Base-by-base conservation (phyloP, 2,888 invertebrate species). In the Mythimna vitellina region DNA sequence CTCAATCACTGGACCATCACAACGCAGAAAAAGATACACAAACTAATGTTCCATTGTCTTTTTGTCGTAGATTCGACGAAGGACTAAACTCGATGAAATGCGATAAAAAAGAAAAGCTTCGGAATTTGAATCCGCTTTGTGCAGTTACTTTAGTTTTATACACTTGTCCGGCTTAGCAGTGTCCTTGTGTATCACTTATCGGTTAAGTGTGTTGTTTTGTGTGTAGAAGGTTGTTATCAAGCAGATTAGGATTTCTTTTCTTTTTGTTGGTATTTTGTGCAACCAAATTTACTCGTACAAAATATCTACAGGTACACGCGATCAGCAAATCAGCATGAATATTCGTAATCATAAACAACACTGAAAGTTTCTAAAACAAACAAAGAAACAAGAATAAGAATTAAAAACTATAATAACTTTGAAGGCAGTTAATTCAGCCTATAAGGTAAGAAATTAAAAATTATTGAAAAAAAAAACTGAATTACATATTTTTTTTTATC, bases 121-220 rank as follows among this genome's bases (percentile, higher is more conserved):
- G 14, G 60, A 57, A 53, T 71, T 57, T 61, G 63, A 71, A 78
- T 81, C 71, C 63, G 66, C 65, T 78, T 78, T 66, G 63, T 51
- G 35, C 63, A 60, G 56, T n/a, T 64, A 56, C 42, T 58, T 56
- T 25, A 69, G 63, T 66, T 70, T 38, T 58, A 56, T 61, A 64
- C n/a, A n/a, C 42, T 7, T 25, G 6, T 22, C 49, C 46, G n/a
- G 42, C 25, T 76, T 46, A 64, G n/a, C 35, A n/a, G 12, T 46
- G 12, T 12, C 6, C 25, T 14, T 35, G 51, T 14, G 35, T 14
- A 35, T 49, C n/a, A 10, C 22, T 53, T 35, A 17, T 65, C 22
- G 17, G 3, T 35, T n/a, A 14, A 72, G 14, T 8, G 5, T 42
- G 22, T 29, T 42, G 38, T 51, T 42, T 0, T 12, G 22, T 57